These are phyloP conservation scores for Philaenus spumarius DNA, from an alignment of 1,140 invertebrate genomes.

Conservation along the genomic window DNA sequence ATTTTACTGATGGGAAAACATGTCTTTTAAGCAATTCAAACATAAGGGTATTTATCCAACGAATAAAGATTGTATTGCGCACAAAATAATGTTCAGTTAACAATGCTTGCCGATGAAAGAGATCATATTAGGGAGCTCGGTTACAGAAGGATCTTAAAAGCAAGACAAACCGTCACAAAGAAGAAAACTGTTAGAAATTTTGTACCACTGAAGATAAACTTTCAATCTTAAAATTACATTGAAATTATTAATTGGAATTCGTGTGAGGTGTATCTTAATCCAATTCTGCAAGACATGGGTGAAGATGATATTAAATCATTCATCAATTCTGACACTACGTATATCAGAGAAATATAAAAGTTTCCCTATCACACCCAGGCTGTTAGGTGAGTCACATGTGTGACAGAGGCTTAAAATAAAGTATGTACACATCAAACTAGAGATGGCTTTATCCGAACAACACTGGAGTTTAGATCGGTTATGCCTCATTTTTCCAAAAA, in stretches of 20 bases:
- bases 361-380: constrained; percentile 34
- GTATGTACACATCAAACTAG: constrained; percentile 23
- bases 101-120: constrained; percentile 32
- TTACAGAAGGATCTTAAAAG: constrained; percentile 25
- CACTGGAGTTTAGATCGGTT: constrained; percentile 8
- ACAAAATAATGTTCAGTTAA: constrained; percentile 36
- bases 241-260: constrained; percentile 23
- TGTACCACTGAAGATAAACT: constrained; percentile 22
- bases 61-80: constrained; percentile 29
- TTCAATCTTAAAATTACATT: constrained; percentile 22
- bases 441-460: constrained; percentile 24
- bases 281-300: constrained; percentile 16
- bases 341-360: constrained; percentile 27
- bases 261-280: constrained; percentile 13
- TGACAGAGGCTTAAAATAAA: constrained; percentile 25
- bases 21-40: constrained; percentile 25
- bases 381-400: constrained; percentile 31
- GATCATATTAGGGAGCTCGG: constrained; percentile 30
- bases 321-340: background rate
- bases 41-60: constrained; percentile 19
- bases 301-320: constrained; percentile 22
- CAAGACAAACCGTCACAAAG: constrained; percentile 11
- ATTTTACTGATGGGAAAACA: constrained; percentile 30
- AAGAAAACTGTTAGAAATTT: constrained; percentile 18
- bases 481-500: constrained; percentile 20